Conservation (phyloP, 2,888 invertebrate genomes). For the Drosophila lacicola region DNA sequence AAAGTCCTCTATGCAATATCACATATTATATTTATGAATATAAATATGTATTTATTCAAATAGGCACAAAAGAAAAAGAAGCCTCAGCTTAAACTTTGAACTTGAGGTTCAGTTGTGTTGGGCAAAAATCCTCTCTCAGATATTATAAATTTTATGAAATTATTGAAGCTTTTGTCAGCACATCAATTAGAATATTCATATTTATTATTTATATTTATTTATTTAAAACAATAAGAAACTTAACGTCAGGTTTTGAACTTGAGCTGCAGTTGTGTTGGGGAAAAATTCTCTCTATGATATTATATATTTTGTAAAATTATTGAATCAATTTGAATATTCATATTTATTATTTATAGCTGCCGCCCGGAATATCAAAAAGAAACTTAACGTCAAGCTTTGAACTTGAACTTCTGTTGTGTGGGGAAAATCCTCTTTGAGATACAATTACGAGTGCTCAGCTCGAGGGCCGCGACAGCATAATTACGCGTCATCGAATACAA, state of each 20-base stretch:
- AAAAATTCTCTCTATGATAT: not conserved
- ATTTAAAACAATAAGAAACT: too few species aligned
- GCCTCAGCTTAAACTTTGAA: not conserved
- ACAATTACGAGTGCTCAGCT: conserved; percentile 32
- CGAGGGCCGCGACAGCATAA: conserved; percentile 61
- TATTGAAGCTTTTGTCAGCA: too few species aligned
- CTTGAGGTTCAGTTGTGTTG: not conserved
- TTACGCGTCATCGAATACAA: conserved; percentile 53
- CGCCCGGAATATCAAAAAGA: not conserved
- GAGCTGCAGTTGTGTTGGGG: not conserved
- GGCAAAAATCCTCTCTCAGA: not conserved
- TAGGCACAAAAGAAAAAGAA: too few species aligned
- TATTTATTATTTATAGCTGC: too few species aligned
- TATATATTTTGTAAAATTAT: too few species aligned
- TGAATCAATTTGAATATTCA: too few species aligned
- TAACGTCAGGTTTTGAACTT: conserved; percentile 1
- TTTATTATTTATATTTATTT: too few species aligned
- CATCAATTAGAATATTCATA: too few species aligned
- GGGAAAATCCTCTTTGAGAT: conserved; percentile 49
- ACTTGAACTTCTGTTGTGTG: conserved; percentile 8
- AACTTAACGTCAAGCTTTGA: conserved; percentile 14
- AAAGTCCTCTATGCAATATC: too few species aligned
- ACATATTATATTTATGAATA: not conserved
- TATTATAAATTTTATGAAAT: too few species aligned
- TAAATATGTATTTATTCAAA: not conserved